Evolutionary conservation across 2,888 invertebrate species (phyloP), one percentile per base, ranked within the genome.

Genomic region (Zaprionus obscuricornis): DNA sequence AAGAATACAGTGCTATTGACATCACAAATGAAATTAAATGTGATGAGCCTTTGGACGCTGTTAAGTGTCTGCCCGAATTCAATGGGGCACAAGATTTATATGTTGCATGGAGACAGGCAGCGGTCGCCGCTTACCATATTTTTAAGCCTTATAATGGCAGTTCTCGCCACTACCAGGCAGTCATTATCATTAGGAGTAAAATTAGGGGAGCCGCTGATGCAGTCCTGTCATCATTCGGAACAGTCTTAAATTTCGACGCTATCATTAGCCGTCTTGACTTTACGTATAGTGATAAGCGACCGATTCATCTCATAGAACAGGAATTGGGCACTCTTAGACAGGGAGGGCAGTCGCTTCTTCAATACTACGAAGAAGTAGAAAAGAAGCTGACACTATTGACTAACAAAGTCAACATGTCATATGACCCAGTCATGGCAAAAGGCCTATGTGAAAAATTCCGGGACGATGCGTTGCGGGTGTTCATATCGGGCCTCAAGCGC

Each of bases 271-370:
- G 47, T 2, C 27, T 47, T 2, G 36, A 47, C 13, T 36, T 36
- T 11, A 27, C 37, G 6, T 47, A 37, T 11, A 37, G 36, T 10
- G 42, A 43, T 10, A 43, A 43, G 3, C 3, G 42, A 27, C 36
- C 47, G 1, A 27, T 47, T 5, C 37, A 47, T 3, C 26, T 47
- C 17, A 47, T 33, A 2, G 46, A 46, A 24, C 33, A 45, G 8
- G 33, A 45, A 13, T 5, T 33, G 11, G 45, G 33, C 20, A 20
- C 22, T 2, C n/a, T 45, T 2, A 18, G 33, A 11, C 45, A 45
- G 18, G 45, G 31, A 11, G 17, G 7, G 20, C 4, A 31, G n/a
- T 6, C 17, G 3, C 4, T 39, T 3, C 13, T 22, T 7, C 22
- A 39, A 10, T 39, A 39, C n/a, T 39, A 39, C 13, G 39, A 24